These are phyloP conservation scores for Nasonovia ribisnigri DNA, from an alignment of 2,888 invertebrate genomes.

Conservation along the genomic window DNA sequence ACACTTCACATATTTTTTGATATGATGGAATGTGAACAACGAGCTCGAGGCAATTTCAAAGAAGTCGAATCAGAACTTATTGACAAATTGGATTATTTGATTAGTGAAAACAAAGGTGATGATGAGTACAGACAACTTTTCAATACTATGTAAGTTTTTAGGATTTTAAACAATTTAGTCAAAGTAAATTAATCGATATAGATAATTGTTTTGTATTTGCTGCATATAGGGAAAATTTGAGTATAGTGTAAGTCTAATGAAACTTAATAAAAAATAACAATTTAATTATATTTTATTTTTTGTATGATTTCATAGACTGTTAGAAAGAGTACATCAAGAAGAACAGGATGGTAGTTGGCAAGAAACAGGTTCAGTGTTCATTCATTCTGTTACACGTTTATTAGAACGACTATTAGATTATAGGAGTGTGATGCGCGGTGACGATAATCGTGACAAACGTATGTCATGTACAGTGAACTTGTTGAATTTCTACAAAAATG, in stretches of 20 bases:
- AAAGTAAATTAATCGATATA: background rate
- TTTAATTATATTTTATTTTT: background rate
- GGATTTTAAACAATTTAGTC: background rate
- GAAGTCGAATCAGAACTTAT: slow-evolving; percentile 94
- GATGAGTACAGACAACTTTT: slow-evolving; percentile 93
- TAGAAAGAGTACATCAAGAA: slow-evolving; percentile 86
- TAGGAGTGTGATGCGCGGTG: slow-evolving; percentile 93
- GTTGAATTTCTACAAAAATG: slow-evolving; percentile 96
- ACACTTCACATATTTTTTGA: slow-evolving; percentile 94
- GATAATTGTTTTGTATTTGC: slow-evolving; percentile 49
- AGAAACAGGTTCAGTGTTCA: slow-evolving; percentile 92
- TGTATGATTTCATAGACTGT: slow-evolving; percentile 74
- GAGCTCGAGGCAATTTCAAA: slow-evolving; percentile 86
- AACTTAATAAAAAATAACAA: background rate
- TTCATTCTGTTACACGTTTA: slow-evolving; percentile 90
- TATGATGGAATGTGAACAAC: slow-evolving; percentile 93
- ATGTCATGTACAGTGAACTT: slow-evolving; percentile 98
- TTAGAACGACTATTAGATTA: slow-evolving; percentile 92
- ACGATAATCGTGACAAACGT: slow-evolving; percentile 93
- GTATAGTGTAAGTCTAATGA: slow-evolving; percentile 45
- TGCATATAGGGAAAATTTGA: slow-evolving; percentile 51
- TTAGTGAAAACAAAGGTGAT: slow-evolving; percentile 94
- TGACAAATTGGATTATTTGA: slow-evolving; percentile 91
- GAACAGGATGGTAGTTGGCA: slow-evolving; percentile 84
- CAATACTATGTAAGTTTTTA: slow-evolving; percentile 89